Conservation (phyloP, 2,113 vertebrate genomes). For the Misgurnus anguillicaudatus region DNA sequence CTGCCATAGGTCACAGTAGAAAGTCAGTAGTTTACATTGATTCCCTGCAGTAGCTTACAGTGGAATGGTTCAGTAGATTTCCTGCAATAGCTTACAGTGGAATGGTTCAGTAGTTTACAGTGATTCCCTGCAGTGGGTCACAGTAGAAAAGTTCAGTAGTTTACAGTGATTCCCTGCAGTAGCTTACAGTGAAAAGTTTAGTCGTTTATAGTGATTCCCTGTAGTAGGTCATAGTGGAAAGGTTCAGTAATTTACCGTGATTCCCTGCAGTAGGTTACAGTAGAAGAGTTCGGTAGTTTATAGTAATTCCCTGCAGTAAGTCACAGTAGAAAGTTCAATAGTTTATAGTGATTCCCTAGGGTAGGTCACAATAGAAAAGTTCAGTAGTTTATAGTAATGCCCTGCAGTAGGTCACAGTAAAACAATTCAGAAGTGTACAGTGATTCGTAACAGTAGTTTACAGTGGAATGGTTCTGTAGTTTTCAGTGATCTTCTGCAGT, state of each 20-base stretch:
- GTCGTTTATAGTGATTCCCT: background rate
- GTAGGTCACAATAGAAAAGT: background rate
- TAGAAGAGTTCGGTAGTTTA: too few species aligned
- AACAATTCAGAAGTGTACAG: background rate
- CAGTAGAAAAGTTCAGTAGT: background rate
- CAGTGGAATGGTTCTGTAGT: too few species aligned
- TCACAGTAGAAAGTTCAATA: background rate
- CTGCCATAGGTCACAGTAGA: background rate
- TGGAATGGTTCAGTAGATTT: background rate
- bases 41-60: background rate
- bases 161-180: background rate
- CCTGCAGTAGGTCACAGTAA: background rate
- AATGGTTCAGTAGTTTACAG: background rate
- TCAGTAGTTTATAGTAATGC: background rate
- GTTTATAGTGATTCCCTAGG: background rate
- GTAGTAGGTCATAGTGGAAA: too few species aligned
- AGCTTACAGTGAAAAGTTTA: background rate
- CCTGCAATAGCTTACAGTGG: background rate
- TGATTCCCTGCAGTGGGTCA: background rate
- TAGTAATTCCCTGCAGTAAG: too few species aligned
- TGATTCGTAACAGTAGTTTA: background rate
- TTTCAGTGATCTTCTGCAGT: too few species aligned
- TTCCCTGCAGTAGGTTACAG: too few species aligned
- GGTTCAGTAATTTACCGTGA: too few species aligned
- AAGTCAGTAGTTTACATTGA: background rate